Conservation (phyloP, 2,113 vertebrate genomes). For the Marmota flaviventris region DNA sequence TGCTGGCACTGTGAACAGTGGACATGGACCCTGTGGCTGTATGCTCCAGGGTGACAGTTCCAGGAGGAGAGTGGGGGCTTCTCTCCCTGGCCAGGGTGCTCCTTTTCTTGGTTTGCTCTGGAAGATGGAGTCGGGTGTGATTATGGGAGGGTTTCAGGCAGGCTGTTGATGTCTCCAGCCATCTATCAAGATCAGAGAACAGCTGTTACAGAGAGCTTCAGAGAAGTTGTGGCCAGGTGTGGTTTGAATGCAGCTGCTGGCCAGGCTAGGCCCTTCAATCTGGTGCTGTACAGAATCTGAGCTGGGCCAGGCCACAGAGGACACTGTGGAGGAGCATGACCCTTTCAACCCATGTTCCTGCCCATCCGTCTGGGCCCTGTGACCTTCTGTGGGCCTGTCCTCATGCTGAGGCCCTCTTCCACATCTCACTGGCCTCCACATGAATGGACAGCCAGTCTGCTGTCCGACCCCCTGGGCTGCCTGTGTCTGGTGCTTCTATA, state of each 20-base stretch:
- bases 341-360: too few species aligned
- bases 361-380: too few species aligned
- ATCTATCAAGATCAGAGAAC: constrained; percentile 83
- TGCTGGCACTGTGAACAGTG: not conserved
- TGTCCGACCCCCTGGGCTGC: fast-evolving
- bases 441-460: not conserved
- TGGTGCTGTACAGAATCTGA: not conserved
- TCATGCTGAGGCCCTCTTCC: not conserved
- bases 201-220: constrained; percentile 85
- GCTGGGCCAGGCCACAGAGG: too few species aligned
- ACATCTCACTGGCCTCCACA: not conserved
- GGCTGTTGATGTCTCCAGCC: not conserved
- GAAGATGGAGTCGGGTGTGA: not conserved
- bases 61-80: not conserved
- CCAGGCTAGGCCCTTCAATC: not conserved
- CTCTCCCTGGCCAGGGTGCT: not conserved
- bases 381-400: not conserved
- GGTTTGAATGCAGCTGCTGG: constrained; percentile 87
- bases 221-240: constrained; percentile 78
- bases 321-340: not conserved
- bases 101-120: too few species aligned
- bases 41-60: not conserved
- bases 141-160: too few species aligned
- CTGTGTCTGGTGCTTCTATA: fast-evolving
- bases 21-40: too few species aligned